Evolutionary conservation across 2,113 vertebrate species (phyloP), one percentile per base, ranked within the genome.

Genomic region (Otolemur garnettii): DNA sequence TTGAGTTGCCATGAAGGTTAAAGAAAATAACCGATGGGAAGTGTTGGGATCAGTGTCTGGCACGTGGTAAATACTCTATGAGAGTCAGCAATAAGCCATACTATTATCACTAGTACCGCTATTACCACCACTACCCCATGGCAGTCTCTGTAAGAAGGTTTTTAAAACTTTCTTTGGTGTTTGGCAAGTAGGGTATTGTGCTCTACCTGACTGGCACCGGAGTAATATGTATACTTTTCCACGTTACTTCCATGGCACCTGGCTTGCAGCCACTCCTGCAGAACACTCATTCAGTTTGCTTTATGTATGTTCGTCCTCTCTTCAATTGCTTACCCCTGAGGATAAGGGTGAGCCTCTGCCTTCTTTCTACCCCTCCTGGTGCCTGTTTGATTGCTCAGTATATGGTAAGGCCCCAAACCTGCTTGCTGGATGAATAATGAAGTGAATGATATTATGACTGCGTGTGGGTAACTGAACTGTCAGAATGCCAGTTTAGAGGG

Each of bases 321-420:
- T 66, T 59, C 60, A 78, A 79, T 71, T 89, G n/a, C 28, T 86
- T n/a, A 93, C 3, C 38, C 72, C 15, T 55, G 94, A 96, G 80
- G 15, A n/a, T 60, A 91, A 22, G 35, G 55, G 18, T 87, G 38
- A 64, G 57, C 85, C n/a, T 68, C 15, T 50, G 22, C 5, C 18
- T 60, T 33, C 55, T 77, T 90, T n/a, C 21, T 66, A 19, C 71
- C 19, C 53, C 28, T 90, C 24, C 72, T 75, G 30, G 35, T 26
- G 11, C 60, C 50, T 18, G 1, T 28, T 88, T 91, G 68, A 30
- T 53, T 92, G 42, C 26, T 87, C 21, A 82, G 9, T 74, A 21
- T 5, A 6, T 28, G 33, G 11, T 59, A 74, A 57, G 38, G 62
- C n/a, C 86, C 57, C 14, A 62, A 68, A 83, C 19, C 4, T 38